Base-by-base conservation (phyloP, 2,888 invertebrate species). In the Automeris io region DNA sequence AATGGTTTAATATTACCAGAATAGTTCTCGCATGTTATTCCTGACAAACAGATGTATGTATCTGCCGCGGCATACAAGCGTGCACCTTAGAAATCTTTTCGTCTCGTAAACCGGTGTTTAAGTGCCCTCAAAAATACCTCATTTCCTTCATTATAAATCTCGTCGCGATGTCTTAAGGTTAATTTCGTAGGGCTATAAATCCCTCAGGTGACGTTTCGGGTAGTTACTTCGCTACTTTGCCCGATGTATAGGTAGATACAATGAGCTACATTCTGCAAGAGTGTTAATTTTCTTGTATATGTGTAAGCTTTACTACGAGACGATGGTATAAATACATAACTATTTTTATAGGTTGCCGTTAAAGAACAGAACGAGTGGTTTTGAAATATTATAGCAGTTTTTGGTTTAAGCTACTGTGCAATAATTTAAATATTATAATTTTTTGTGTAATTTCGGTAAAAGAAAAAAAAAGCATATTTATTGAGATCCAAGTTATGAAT, bases 91-190 rank as follows among this genome's bases (percentile, higher is more conserved):
- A 32, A 37, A 37, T 32, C 32, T 24, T 37, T 37, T 37, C 37
- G 33, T 42, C 47, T 48, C 41, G 51, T 49, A 52, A 59, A 54
- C 51, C 57, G 47, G 51, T 58, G 58, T 67, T 66, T 57, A 70
- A 67, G 54, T 55, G 54, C 55, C 58, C 62, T 67, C 65, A 78
- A 78, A 78, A 77, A 76, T 75, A 64, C 61, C 71, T 67, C 67
- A 62, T 74, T 78, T 72, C 70, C 75, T 62, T 64, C 60, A 65
- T 67, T 67, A 78, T 83, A 81, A 81, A 83, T 80, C 79, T 73
- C 61, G 41, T 47, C 54, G 62, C 61, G 76, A 70, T 77, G 70
- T 63, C 70, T 69, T 70, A 56, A 63, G 74, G 77, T 79, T 81
- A 79, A 81, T 82, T 82, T 76, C 59, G 71, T 67, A 51, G 54